These are phyloP conservation scores for Petroica traversi DNA, from an alignment of 2,113 vertebrate species.

Conservation along the genomic window DNA sequence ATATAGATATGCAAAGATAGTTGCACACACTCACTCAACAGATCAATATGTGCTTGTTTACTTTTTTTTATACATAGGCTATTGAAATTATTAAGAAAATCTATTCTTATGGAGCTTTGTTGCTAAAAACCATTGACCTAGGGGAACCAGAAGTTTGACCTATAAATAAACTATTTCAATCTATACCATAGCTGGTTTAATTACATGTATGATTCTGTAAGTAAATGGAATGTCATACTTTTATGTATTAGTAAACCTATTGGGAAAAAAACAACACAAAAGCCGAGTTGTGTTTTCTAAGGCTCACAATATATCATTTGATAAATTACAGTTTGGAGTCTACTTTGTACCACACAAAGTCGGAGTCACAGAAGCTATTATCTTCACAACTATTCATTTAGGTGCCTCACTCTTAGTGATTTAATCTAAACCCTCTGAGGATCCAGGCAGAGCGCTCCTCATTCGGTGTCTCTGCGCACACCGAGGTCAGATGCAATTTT, in stretches of 20 bases:
- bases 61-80: not conserved
- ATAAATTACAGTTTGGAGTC: not conserved
- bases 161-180: not conserved
- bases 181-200: not conserved
- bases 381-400: not conserved
- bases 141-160: not conserved
- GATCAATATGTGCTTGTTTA: not conserved
- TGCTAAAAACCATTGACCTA: not conserved
- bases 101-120: not conserved
- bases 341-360: not conserved
- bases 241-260: not conserved
- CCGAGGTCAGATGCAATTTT: slow-evolving; percentile 4
- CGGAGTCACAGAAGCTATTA: not conserved
- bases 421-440: not conserved
- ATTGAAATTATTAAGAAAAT: not conserved
- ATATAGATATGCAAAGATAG: not conserved
- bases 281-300: not conserved
- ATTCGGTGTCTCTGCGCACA: not conserved
- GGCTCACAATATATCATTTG: not conserved
- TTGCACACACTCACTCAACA: not conserved
- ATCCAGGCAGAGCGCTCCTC: not conserved
- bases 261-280: not conserved
- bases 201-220: not conserved
- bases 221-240: not conserved
- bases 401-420: not conserved